Evolutionary conservation across 2,888 invertebrate species (phyloP), one percentile per base, ranked within the genome.

Genomic region (Exocentrus adspersus): DNA sequence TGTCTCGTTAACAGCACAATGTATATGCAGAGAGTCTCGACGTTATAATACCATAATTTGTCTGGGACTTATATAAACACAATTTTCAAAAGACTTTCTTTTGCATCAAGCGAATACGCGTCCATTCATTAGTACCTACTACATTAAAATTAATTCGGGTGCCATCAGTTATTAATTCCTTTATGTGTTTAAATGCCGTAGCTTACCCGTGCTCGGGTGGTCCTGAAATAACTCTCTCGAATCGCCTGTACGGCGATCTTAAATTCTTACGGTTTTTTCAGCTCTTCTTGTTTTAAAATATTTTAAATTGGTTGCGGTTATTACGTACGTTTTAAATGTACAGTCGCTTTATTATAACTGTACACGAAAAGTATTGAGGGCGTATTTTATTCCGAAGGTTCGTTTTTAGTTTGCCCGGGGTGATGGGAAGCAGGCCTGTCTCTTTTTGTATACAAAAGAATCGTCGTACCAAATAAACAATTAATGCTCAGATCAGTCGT

Each of bases 131-230:
- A 41, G 24, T n/a, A 24, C 20, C 37, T 19, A 41, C 14, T 51
- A 50, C 43, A n/a, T n/a, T n/a, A n/a, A 57, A 60, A 64, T 64
- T 60, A 64, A 64, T 64, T 60, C 28, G 21, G 42, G 60, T 64
- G 60, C 60, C 56, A 60, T 57, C 28, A 52, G 20, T 64, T 64
- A 60, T 64, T 64, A 64, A 64, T 64, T 60, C 48, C 45, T 52
- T 45, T 52, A 51, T 42, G 45, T n/a, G 42, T 50, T 64, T 42
- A 16, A 21, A 12, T 42, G 53, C 21, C 41, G 21, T 21, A 53
- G 19, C 24, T 53, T 41, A 42, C 53, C 19, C 19, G 53, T 41
- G 19, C 53, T 53, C 53, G 53, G 53, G 53, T 53, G 53, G 53
- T 53, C 53, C 53, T 9, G 20, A 53, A 53, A 53, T 41, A 53